Evolutionary conservation across 1,140 invertebrate genomes (phyloP), one percentile per base, ranked within the genome.

Genomic region (Trinorchestia longiramus): DNA sequence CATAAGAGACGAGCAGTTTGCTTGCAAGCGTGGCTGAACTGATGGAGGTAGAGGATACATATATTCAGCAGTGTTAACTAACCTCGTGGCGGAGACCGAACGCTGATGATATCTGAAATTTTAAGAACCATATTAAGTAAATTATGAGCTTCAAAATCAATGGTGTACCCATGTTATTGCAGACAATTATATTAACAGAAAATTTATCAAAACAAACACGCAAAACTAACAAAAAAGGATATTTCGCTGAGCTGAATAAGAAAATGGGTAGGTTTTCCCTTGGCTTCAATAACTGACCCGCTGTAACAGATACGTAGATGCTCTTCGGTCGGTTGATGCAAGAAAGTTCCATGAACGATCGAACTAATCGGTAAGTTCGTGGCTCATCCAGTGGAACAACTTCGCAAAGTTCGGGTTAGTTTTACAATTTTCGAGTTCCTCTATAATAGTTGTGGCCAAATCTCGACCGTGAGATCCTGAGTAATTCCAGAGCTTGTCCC

Each of bases 401-500:
- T 43, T 90, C 41, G 11, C 43, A 90, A 90, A 90, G 88, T 90
- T 90, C 88, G 17, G 88, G 4, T 90, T 90, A 36, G 43, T 90
- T 90, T 90, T 90, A 42, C 4, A 77, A 77, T 77, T 77, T 90
- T 90, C 43, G 88, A 42, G 88, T 41, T 77, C 62, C 28, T 77
- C 62, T 90, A 90, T 90, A 90, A 90, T 90, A 43, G 88, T 43
- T 41, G 88, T 43, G 41, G 43, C 88, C 88, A 90, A 90, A 90
- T 90, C 88, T 90, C 88, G 43, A 90, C 88, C 88, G 88, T 41
- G 43, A 36, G 88, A 90, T 90, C 88, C 88, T 90, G 88, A 90
- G 88, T 90, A 90, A 90, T 90, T 90, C 88, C 88, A 41, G n/a
- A 43, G 88, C 88, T 90, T 90, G 88, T 90, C 41, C 92, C 44